These are phyloP conservation scores for Guaruba guarouba DNA, from an alignment of 2,113 vertebrate genomes.

Conservation along the genomic window DNA sequence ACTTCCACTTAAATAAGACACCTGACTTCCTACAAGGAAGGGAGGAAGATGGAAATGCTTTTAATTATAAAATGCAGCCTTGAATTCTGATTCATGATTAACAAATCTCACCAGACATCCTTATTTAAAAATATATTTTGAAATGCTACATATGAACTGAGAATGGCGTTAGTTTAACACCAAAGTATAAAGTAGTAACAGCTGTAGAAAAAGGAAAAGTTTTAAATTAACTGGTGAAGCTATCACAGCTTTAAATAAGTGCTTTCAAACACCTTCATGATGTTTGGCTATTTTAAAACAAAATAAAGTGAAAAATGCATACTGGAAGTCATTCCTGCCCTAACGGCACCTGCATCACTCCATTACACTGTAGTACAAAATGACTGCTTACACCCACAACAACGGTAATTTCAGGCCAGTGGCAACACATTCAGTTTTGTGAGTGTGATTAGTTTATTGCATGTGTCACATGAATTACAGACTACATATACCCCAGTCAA, in stretches of 20 bases:
- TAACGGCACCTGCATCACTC: background rate
- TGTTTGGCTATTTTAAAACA: background rate
- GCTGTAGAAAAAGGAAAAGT: background rate
- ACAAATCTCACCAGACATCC: constrained; percentile 4
- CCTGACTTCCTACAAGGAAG: background rate
- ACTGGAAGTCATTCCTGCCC: background rate
- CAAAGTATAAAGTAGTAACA: background rate
- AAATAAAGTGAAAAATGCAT: constrained; percentile 17
- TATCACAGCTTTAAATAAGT: background rate
- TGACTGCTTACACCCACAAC: background rate
- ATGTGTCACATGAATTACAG: background rate
- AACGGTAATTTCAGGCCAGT: constrained; percentile 35
- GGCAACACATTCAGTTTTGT: background rate
- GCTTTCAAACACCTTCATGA: constrained; percentile 16
- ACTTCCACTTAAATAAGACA: background rate
- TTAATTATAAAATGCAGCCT: constrained; percentile 3
- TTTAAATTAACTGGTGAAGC: constrained; percentile 6
- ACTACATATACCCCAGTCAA: background rate
- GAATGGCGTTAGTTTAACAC: background rate
- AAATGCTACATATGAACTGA: constrained; percentile 59
- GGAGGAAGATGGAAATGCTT: constrained; percentile 1
- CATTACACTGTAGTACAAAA: background rate
- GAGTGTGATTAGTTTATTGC: constrained; percentile 4
- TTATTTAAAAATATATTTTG: constrained; percentile 45
- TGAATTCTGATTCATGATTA: background rate